phyloP scores from a whole-genome alignment of 2,113 vertebrate genomes.

The Oreotrochilus melanogaster region DNA sequence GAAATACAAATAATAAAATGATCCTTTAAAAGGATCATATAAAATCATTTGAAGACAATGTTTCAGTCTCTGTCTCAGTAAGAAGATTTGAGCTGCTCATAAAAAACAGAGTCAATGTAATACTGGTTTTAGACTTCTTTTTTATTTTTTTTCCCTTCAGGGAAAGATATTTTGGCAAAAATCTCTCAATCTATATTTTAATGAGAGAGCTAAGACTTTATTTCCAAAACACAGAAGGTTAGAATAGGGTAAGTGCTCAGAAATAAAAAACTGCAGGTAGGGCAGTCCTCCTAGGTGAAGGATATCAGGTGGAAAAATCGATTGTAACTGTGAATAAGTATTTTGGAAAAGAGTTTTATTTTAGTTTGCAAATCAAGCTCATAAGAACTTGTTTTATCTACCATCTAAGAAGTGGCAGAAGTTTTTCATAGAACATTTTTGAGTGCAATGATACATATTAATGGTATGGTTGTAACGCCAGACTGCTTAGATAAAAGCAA shows the following conservation, averaged over 20 bases:
- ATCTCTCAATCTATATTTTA: not conserved
- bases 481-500: not conserved
- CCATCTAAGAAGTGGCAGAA: not conserved
- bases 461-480: not conserved
- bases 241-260: not conserved
- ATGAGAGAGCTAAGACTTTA: not conserved
- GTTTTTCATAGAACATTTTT: not conserved
- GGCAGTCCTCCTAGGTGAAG: not conserved
- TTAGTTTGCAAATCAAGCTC: not conserved
- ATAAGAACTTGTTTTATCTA: not conserved
- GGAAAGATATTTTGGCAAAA: not conserved
- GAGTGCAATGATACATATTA: not conserved
- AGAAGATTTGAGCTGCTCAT: not conserved
- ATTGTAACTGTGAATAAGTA: not conserved
- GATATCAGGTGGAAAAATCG: not conserved
- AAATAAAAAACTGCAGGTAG: not conserved
- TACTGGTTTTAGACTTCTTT: not conserved
- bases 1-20: not conserved
- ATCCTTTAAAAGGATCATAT: too few species aligned
- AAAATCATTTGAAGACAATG: not conserved
- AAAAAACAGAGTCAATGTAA: not conserved
- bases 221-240: not conserved
- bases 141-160: not conserved
- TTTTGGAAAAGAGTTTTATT: not conserved
- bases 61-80: not conserved